Evolutionary conservation across 1,140 invertebrate species (phyloP).

Genomic region (Meloidogyne hapla): DNA sequence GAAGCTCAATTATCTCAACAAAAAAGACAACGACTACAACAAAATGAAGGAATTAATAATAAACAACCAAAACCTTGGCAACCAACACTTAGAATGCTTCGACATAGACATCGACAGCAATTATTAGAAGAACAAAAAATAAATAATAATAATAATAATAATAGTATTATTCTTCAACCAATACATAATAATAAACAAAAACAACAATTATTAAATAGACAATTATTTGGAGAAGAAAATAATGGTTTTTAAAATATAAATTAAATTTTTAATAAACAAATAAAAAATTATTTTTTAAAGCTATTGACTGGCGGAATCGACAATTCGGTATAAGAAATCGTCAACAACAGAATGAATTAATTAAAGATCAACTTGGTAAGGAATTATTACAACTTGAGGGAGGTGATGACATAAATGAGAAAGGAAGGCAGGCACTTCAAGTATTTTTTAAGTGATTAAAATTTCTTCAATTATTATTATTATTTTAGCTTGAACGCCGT

Average conservation of each 20-base stretch:
- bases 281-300: too few species aligned
- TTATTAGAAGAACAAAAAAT: conserved; percentile 15
- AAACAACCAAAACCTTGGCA: conserved; percentile 17
- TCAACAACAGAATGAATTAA: conserved; percentile 1
- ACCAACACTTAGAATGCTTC: conserved; percentile 7
- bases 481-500: conserved; percentile 31
- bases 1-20: conserved; percentile 6
- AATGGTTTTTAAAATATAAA: neutral
- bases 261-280: too few species aligned
- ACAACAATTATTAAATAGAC: conserved; percentile 9
- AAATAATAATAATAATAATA: neutral
- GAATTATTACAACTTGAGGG: conserved; percentile 3
- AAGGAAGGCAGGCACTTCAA: neutral
- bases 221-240: neutral
- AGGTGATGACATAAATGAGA: neutral
- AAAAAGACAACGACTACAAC: neutral
- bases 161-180: neutral
- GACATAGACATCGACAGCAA: conserved; percentile 8
- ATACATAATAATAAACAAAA: conserved; percentile 2
- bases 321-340: conserved; percentile 3
- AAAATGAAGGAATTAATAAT: neutral
- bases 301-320: neutral
- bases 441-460: neutral
- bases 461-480: neutral
- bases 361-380: neutral